phyloP scores from a whole-genome alignment of 2,797 vertebrate genomes.

The Ciconia nigra region DNA sequence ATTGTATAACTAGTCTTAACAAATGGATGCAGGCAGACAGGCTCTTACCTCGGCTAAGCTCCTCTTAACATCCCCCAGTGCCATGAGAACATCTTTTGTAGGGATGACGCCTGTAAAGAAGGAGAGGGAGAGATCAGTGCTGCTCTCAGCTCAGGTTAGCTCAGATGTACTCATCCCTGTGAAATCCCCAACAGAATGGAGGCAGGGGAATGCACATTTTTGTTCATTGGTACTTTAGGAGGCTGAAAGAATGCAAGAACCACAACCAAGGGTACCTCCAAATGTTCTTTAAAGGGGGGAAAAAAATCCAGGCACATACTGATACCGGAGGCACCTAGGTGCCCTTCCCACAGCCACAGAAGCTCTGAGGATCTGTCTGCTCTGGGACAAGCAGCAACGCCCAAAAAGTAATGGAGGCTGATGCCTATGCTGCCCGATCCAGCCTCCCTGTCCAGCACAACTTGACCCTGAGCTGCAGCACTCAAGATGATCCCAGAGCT shows the following conservation, averaged over 20 bases:
- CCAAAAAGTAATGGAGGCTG: background rate
- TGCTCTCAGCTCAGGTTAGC: background rate
- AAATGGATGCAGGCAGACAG: background rate
- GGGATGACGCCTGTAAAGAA: conserved; percentile 82
- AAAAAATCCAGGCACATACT: background rate
- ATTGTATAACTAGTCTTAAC: background rate
- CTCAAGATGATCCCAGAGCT: background rate
- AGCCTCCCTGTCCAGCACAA: background rate
- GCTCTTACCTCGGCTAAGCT: conserved; percentile 85
- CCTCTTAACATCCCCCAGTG: conserved; percentile 87
- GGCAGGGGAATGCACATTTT: background rate
- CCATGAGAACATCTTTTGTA: conserved; percentile 88
- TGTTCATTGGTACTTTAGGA: background rate
- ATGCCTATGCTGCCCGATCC: background rate
- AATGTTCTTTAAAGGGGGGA: background rate
- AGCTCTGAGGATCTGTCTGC: background rate
- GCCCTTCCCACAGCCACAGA: background rate
- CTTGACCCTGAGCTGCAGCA: background rate
- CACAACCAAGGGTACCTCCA: background rate
- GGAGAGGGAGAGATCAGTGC: conserved; percentile 25
- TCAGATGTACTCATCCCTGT: background rate
- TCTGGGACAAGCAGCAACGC: background rate
- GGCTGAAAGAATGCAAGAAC: background rate
- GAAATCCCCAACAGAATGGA: background rate
- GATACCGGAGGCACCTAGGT: background rate